Percentiles rank a stretch among this genome's conserved stretches.
These are phyloP conservation scores for Pherbina coryleti DNA, from an alignment of 2,888 invertebrate genomes.

Conservation along the genomic window DNA sequence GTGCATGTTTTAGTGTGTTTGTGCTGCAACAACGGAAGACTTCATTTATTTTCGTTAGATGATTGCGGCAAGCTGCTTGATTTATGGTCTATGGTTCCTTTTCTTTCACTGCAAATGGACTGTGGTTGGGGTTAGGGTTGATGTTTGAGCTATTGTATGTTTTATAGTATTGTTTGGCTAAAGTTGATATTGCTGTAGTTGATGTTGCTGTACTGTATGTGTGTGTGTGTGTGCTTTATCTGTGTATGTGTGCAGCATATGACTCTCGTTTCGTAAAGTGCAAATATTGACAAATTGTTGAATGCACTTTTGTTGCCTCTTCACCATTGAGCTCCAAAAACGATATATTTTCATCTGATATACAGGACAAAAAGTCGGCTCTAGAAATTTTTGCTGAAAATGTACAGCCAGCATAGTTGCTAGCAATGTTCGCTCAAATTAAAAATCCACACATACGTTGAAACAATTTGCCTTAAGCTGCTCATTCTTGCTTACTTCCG, in stretches of 20 bases:
- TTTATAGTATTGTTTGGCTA: too few species aligned
- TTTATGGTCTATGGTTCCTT: constrained; percentile 29
- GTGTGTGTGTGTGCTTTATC: too few species aligned
- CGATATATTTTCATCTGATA: not conserved
- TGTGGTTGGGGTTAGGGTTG: not conserved
- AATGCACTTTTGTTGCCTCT: constrained; percentile 21
- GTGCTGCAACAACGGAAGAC: constrained; percentile 5
- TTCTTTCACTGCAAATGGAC: not conserved
- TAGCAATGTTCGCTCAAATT: not conserved
- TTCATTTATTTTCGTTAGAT: constrained; percentile 41
- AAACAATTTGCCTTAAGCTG: not conserved
- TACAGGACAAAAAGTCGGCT: not conserved
- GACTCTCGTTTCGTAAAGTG: constrained; percentile 3
- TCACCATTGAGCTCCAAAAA: not conserved
- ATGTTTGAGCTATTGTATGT: too few species aligned
- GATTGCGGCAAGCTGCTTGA: constrained; percentile 31
- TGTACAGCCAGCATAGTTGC: not conserved
- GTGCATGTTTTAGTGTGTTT: not conserved
- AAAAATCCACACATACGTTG: not conserved
- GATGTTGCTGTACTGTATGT: not conserved
- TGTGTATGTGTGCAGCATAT: not conserved
- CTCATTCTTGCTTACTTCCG: not conserved
- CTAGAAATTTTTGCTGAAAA: not conserved
- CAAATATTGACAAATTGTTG: constrained; percentile 39
- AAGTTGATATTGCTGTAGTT: too few species aligned